Conservation (phyloP, 2,888 invertebrate species). For the Tachina lurida region DNA sequence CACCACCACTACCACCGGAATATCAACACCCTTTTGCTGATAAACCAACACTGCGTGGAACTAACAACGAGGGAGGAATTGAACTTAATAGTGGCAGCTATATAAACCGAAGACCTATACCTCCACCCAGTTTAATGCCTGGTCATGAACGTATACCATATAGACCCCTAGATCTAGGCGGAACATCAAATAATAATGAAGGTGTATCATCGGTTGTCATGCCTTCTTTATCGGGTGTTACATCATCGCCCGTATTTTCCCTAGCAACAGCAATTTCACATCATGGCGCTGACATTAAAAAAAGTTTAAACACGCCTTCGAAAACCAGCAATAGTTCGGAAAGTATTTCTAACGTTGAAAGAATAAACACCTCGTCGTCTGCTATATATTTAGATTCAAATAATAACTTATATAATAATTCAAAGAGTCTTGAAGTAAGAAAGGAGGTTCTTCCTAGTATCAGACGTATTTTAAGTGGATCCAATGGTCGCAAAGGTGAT, state of each 20-base stretch:
- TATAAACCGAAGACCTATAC: slow-evolving; percentile 89
- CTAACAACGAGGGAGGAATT: slow-evolving; percentile 84
- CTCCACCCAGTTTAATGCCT: slow-evolving; percentile 92
- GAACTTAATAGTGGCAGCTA: slow-evolving; percentile 81
- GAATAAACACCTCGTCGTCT: slow-evolving; percentile 52
- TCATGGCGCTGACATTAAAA: slow-evolving; percentile 83
- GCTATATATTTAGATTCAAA: slow-evolving; percentile 68
- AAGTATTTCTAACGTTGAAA: slow-evolving; percentile 43
- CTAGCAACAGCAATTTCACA: slow-evolving; percentile 39
- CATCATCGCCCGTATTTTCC: slow-evolving; percentile 41
- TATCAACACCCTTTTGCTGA: slow-evolving; percentile 94
- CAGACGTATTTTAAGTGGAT: slow-evolving; percentile 92
- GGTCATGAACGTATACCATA: slow-evolving; percentile 93
- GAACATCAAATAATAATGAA: slow-evolving; percentile 61
- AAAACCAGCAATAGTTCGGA: slow-evolving; percentile 79
- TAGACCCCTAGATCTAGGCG: slow-evolving; percentile 85
- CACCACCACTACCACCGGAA: slow-evolving; percentile 92
- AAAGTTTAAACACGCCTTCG: slow-evolving; percentile 89
- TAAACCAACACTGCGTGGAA: slow-evolving; percentile 91
- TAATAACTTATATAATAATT: slow-evolving; percentile 45
- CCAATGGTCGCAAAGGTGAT: slow-evolving; percentile 92
- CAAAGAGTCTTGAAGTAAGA: slow-evolving; percentile 61
- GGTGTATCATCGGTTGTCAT: slow-evolving; percentile 51
- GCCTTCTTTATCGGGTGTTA: slow-evolving; percentile 53
- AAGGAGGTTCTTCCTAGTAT: slow-evolving; percentile 90